Evolutionary conservation across 2,888 invertebrate species (phyloP).

Genomic region (Lordiphosa fenestrarum): DNA sequence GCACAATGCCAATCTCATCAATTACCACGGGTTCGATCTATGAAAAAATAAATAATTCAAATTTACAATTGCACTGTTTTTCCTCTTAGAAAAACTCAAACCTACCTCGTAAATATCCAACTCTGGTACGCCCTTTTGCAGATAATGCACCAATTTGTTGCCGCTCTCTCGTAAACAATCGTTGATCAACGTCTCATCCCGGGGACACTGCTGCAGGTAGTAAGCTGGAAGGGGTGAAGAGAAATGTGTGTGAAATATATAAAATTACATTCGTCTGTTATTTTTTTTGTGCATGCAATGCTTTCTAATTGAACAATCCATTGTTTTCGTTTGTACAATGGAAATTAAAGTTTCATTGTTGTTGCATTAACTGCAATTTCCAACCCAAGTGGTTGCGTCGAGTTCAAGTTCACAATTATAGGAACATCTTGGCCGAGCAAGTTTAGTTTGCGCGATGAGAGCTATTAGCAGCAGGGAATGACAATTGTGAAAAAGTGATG

Average conservation of each 20-base stretch:
- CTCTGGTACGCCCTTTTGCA: constrained; percentile 88
- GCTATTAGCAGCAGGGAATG: background rate
- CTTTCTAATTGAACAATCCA: constrained; percentile 17
- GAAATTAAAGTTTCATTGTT: constrained; percentile 10
- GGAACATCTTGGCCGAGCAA: constrained; percentile 22
- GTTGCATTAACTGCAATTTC: constrained; percentile 18
- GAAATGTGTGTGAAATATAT: constrained; percentile 13
- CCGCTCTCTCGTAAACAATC: constrained; percentile 87
- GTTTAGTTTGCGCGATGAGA: constrained; percentile 16
- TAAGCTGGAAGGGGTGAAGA: constrained; percentile 81
- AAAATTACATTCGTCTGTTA: background rate
- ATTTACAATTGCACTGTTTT: background rate
- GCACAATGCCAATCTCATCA: constrained; percentile 89
- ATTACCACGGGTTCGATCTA: constrained; percentile 90
- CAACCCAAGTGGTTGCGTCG: constrained; percentile 22
- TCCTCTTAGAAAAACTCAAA: too few species aligned
- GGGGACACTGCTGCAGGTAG: constrained; percentile 88
- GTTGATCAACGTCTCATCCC: constrained; percentile 86
- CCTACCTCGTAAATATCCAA: constrained; percentile 84
- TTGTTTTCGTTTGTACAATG: constrained; percentile 9
- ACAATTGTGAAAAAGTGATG: constrained; percentile 11
- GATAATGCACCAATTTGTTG: constrained; percentile 86
- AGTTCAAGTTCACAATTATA: constrained; percentile 36
- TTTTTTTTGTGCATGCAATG: constrained; percentile 5
- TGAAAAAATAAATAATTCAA: constrained; percentile 21